A percentile compares a stretch with the other conserved stretches of the same genome.
These are phyloP conservation scores for Malurus splendens DNA, from an alignment of 2,797 vertebrate genomes.

Conservation along the genomic window DNA sequence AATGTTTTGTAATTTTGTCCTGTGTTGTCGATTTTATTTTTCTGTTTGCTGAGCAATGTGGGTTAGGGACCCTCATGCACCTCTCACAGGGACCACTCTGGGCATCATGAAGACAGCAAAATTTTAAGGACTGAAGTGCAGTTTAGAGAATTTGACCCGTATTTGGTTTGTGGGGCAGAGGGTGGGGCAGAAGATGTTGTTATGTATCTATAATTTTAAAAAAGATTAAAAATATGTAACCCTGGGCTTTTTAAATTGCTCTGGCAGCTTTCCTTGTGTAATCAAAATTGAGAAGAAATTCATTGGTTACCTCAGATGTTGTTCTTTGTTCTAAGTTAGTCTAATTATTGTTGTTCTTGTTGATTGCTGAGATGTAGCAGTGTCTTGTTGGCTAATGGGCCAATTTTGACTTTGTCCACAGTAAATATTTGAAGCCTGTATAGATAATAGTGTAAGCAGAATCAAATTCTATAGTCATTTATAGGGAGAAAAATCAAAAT, in stretches of 20 bases:
- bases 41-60: background rate
- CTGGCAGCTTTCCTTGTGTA: background rate
- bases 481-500: background rate
- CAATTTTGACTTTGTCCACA: background rate
- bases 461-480: background rate
- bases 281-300: background rate
- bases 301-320: background rate
- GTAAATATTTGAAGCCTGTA: background rate
- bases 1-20: background rate
- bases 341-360: background rate
- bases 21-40: background rate
- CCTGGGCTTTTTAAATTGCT: background rate
- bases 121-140: background rate
- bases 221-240: background rate
- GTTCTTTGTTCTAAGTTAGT: background rate
- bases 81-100: background rate
- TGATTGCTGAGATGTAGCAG: background rate
- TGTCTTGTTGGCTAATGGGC: background rate
- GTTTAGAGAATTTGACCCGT: background rate
- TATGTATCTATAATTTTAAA: background rate
- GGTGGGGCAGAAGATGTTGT: accelerated
- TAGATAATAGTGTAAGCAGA: background rate
- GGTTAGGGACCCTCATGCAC: background rate
- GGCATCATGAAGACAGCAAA: background rate
- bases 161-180: background rate